Percentiles rank a stretch among this genome's conserved stretches.
Evolutionary conservation across 1,140 invertebrate genomes (phyloP).

Genomic region (Dinoponera quadriceps): DNA sequence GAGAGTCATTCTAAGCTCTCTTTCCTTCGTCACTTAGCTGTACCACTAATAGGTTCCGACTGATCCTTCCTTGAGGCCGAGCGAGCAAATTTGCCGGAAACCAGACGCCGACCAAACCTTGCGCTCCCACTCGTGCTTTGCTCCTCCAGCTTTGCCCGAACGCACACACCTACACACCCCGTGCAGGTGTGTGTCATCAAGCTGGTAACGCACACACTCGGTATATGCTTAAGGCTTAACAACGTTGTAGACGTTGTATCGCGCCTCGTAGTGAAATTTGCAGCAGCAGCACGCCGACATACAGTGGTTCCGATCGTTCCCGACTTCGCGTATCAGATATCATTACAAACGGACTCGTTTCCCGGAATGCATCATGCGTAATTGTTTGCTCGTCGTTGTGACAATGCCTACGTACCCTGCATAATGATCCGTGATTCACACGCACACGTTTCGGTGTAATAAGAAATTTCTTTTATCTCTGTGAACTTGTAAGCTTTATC

Average conservation of each 20-base stretch:
- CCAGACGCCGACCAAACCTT: constrained; percentile 74
- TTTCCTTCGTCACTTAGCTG: constrained; percentile 78
- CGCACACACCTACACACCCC: constrained; percentile 12
- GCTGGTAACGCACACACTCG: constrained; percentile 68
- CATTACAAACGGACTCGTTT: background rate
- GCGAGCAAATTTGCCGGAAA: constrained; percentile 76
- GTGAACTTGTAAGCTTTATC: constrained; percentile 41
- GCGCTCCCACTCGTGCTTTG: constrained; percentile 76
- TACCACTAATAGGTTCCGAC: constrained; percentile 75
- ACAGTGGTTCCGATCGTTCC: background rate
- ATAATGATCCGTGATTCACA: constrained; percentile 42
- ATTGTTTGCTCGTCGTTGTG: constrained; percentile 12
- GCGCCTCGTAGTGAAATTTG: constrained; percentile 18
- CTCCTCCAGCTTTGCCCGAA: constrained; percentile 69
- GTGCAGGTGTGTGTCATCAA: constrained; percentile 64
- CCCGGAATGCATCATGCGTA: background rate
- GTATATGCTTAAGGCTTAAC: constrained; percentile 71
- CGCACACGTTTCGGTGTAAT: constrained; percentile 31
- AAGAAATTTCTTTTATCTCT: constrained; percentile 52
- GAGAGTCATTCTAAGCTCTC: constrained; percentile 76
- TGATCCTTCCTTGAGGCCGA: constrained; percentile 73
- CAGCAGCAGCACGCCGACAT: background rate
- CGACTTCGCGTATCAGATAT: background rate
- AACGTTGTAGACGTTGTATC: constrained; percentile 57
- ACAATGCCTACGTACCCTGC: constrained; percentile 12